Base-by-base conservation (phyloP, 2,888 invertebrate genomes). In the Phyllotreta cruciferae region DNA sequence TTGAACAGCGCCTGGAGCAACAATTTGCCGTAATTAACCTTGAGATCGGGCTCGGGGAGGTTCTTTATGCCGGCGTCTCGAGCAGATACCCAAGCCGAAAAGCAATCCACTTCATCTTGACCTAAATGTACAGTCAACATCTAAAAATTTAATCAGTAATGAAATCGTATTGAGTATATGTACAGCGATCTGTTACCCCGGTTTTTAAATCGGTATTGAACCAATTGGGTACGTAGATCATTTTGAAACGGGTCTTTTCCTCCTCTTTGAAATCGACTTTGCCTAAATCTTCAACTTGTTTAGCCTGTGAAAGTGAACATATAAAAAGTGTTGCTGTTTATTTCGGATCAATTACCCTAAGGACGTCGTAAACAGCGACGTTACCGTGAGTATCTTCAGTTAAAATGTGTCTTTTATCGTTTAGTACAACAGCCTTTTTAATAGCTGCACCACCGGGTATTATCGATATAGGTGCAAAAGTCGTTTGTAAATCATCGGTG, bases 171-270 rank as follows among this genome's bases (percentile, higher is more conserved):
- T 1, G n/a, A 39, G 8, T 8, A 58, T 52, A 41, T 39, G 10
- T 42, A 52, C 38, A 60, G 53, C 11, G n/a, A 57, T n/a, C 37
- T 6, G 14, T 35, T 6, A 94, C 93, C 66, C 99, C 99, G 63
- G 97, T 98, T 84, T 99, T 99, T 50, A 99, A 87, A 83, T 99
- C 99, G 47, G 98, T 96, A 70, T 94, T 94, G 80, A 99, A 99
- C 99, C 99, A 99, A 83, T 94, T 97, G 35, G 99, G 98, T 74
- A 99, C 96, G 80, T 92, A 96, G 55, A 99, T 91, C 86, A 92
- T 91, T 82, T 96, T 94, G 75, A 92, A 93, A 66, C 93, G 84
- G 76, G 93, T 93, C 79, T 97, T 96, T 0, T 94, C 87, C 83
- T 97, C 94, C 76, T 94, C 92, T 68, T 98, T 96, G 81, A 93